Base-by-base conservation (phyloP, 1,140 invertebrate genomes). In the Ceratina calcarata region DNA sequence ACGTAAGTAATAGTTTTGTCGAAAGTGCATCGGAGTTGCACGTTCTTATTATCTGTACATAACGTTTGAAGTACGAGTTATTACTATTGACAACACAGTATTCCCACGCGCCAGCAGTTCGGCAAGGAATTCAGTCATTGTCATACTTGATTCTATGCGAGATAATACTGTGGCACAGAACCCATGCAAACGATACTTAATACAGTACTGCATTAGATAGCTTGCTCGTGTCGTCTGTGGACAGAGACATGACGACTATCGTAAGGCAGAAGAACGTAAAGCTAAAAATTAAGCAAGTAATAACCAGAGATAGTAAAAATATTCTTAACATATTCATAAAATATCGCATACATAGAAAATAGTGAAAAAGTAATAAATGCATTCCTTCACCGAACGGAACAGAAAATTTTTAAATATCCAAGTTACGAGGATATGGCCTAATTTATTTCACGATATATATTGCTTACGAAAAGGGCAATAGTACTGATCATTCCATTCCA, bases 251-350 rank as follows among this genome's bases (percentile, higher is more conserved):
- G 12, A 80, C 24, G 61, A 15, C 18, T 55, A 18, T 55, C 20
- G 62, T 51, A 62, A 22, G 10, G 49, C 20, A 62, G 22, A 82
- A 24, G 0, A 58, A n/a, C 27, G 45, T 70, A 24, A 78, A 78
- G 72, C 27, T 81, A 49, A 71, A 70, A 66, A 60, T 60, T 58
- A 66, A 66, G 22, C 15, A 62, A 37, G 1, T 32, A 32, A 32
- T 4, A 32, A 32, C 20, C 2, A 10, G 37, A 8, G 22, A 27
- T 65, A 72, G 62, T 32, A 74, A 53, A 7, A 81, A 69, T 49
- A 45, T 61, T 66, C 72, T 61, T 90, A 89, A 86, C 90, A 89
- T 89, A 82, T 87, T 76, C 70, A 85, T 87, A 83, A 88, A 79
- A 80, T 84, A 84, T 84, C 45, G 37, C 37, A 79, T 66, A 69